Percentiles rank a stretch among this genome's conserved stretches.
Conservation (phyloP, 53 echinoderm and acorn worm species). For the Apostichopus leukothele region DNA sequence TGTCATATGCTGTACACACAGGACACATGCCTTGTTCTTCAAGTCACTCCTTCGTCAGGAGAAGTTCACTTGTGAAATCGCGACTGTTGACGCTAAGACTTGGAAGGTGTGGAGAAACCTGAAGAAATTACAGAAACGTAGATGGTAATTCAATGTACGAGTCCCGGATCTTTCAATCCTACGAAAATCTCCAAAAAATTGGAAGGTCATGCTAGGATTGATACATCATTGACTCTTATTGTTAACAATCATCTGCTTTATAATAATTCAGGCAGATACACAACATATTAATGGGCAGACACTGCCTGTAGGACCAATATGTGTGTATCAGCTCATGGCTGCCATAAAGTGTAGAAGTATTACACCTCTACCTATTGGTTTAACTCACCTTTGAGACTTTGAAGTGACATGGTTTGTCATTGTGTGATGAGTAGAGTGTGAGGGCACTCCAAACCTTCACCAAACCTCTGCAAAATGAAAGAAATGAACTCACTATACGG, state of each 20-base stretch:
- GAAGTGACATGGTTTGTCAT: constrained; percentile 46
- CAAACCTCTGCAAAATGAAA: constrained; percentile 47
- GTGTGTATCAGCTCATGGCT: too few species aligned
- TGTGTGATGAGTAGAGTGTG: constrained; percentile 53
- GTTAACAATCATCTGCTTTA: too few species aligned
- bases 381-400: constrained; percentile 48
- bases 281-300: too few species aligned
- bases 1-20: not conserved
- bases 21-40: not conserved
- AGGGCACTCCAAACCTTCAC: constrained; percentile 66
- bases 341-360: too few species aligned
- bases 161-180: too few species aligned
- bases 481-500: not conserved
- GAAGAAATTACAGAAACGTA: not conserved
- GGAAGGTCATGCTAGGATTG: too few species aligned
- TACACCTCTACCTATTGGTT: too few species aligned
- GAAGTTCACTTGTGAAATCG: not conserved
- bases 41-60: constrained; percentile 25
- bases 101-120: constrained; percentile 51
- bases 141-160: too few species aligned
- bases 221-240: too few species aligned
- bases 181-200: too few species aligned
- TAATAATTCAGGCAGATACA: too few species aligned
- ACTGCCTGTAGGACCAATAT: too few species aligned
- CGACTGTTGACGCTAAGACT: constrained; percentile 40